Conservation (phyloP, 1,140 invertebrate genomes). For the Lasioglossum baleicum region DNA sequence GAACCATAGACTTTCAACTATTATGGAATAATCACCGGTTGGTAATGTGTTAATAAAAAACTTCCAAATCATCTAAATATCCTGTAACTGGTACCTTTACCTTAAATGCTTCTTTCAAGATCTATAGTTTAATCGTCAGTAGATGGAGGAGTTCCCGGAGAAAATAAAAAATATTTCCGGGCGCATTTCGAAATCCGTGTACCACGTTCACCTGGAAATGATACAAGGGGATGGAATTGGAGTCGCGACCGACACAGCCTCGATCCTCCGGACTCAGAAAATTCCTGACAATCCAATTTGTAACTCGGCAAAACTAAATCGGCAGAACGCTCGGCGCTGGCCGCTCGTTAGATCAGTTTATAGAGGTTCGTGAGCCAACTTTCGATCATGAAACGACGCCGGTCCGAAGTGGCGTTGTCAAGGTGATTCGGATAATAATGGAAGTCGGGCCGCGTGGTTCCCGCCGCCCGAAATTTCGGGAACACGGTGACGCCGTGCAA, state of each 20-base stretch:
- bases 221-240: background rate
- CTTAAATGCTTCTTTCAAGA: no score
- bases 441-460: no score
- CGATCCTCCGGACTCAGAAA: background rate
- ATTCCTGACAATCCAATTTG: slow-evolving; percentile 26
- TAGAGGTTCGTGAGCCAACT: slow-evolving; percentile 16
- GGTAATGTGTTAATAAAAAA: no score
- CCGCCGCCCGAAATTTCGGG: no score
- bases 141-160: no score
- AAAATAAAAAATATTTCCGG: background rate
- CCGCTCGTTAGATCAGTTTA: slow-evolving; percentile 20
- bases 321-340: background rate
- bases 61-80: no score
- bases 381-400: slow-evolving; percentile 2
- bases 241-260: background rate
- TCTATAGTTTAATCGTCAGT: no score
- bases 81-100: no score
- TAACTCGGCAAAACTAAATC: slow-evolving; percentile 22
- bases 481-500: no score
- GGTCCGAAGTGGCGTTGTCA: slow-evolving; percentile 4
- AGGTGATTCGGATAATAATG: background rate
- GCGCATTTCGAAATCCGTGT: background rate
- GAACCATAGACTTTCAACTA: no score
- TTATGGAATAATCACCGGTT: no score
- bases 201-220: background rate